Evolutionary conservation across 2,797 vertebrate species (phyloP).

Genomic region (Rhinatrema bivittatum): DNA sequence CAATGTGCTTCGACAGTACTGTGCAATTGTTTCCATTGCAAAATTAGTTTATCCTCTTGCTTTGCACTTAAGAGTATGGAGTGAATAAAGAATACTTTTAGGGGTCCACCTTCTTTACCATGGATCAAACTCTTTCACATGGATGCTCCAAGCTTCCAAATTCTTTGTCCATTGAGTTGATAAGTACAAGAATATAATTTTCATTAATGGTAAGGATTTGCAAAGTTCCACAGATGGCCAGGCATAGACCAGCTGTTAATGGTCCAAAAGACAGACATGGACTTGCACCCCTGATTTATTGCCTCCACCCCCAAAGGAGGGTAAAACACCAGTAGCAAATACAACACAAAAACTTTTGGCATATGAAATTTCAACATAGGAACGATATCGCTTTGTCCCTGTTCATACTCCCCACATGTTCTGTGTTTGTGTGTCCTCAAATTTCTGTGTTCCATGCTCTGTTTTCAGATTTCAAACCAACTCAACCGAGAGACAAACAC

Average conservation of each 20-base stretch:
- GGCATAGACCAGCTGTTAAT: conserved; percentile 32
- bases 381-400: conserved; percentile 52
- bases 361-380: conserved; percentile 67
- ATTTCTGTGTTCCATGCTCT: conserved; percentile 32
- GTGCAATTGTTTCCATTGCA: conserved; percentile 58
- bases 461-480: conserved; percentile 32
- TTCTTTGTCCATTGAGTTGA: conserved; percentile 36
- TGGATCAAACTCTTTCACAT: conserved; percentile 45
- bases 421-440: too few species aligned
- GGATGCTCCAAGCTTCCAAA: conserved; percentile 45
- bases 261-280: conserved; percentile 31
- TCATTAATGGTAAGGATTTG: conserved; percentile 36
- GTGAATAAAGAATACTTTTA: conserved; percentile 66
- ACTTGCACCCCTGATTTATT: conserved; percentile 39
- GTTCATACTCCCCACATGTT: too few species aligned
- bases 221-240: conserved; percentile 31
- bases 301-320: conserved; percentile 49
- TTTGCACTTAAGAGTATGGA: conserved; percentile 69
- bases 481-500: conserved; percentile 48
- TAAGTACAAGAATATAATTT: conserved; percentile 32
- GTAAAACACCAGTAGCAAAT: conserved; percentile 63
- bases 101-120: conserved; percentile 45
- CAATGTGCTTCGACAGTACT: conserved; percentile 50
- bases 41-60: conserved; percentile 54
- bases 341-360: conserved; percentile 67